Percentiles rank a stretch among this genome's conserved stretches.
Conservation (phyloP, 53 echinoderm and acorn worm genomes). For the Actinopyga echinites region DNA sequence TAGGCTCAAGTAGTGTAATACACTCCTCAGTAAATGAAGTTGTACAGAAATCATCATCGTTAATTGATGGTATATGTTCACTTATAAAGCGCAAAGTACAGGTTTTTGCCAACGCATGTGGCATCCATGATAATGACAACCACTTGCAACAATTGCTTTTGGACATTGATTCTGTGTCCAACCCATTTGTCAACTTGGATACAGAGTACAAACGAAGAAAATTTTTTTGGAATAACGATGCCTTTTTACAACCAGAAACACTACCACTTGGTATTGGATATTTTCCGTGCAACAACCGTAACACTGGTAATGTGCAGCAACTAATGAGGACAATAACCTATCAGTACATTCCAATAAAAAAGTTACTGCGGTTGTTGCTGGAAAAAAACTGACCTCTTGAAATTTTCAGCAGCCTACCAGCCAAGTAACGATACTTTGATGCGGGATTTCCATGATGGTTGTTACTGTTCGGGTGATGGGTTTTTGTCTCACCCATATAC, state of each 20-base stretch:
- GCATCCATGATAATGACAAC: constrained; percentile 3
- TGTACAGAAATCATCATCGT: background rate
- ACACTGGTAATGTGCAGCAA: constrained; percentile 54
- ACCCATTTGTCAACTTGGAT: constrained; percentile 31
- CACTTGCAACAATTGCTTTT: background rate
- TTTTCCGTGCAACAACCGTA: constrained; percentile 43
- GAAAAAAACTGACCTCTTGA: constrained; percentile 8
- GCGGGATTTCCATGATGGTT: constrained; percentile 51
- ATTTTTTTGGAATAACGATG: constrained; percentile 35
- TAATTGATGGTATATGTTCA: background rate
- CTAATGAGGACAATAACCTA: constrained; percentile 50
- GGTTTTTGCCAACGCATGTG: background rate
- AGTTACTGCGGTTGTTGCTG: constrained; percentile 36
- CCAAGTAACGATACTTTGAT: constrained; percentile 38
- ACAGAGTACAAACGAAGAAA: constrained; percentile 55
- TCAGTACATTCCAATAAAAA: constrained; percentile 52
- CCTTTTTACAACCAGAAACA: constrained; percentile 39
- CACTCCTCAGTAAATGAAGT: background rate
- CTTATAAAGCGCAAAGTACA: background rate
- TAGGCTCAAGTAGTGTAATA: background rate
- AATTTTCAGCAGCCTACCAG: background rate
- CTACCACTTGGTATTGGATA: constrained; percentile 52
- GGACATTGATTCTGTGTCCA: background rate
- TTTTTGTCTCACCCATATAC: constrained; percentile 36
- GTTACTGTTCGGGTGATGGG: background rate